Evolutionary conservation across 1,140 invertebrate species (phyloP).

Genomic region (Oryctes rhinoceros): DNA sequence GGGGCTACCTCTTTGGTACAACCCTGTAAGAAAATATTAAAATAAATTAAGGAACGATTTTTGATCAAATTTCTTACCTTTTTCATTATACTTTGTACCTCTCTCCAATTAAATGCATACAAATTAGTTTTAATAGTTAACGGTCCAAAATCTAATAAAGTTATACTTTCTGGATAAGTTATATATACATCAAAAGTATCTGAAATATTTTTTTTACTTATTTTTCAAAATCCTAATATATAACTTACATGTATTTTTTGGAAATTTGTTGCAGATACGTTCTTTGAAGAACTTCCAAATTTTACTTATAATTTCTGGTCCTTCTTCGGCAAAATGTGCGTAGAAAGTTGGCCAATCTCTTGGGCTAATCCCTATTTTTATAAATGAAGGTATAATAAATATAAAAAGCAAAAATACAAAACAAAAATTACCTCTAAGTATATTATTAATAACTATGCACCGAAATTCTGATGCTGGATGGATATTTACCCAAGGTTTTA

Average conservation of each 20-base stretch:
- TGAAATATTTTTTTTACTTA: conserved; percentile 46
- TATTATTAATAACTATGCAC: conserved; percentile 57
- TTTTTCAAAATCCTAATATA: conserved; percentile 22
- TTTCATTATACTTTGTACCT: conserved; percentile 54
- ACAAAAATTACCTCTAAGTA: conserved; percentile 49
- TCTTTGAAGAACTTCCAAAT: conserved; percentile 53
- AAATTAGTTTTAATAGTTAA: conserved; percentile 57
- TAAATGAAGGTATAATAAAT: conserved; percentile 5
- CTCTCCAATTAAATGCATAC: conserved; percentile 57
- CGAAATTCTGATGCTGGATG: conserved; percentile 58
- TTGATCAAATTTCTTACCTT: conserved; percentile 48
- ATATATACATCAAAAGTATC: conserved; percentile 56
- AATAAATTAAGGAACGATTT: not conserved
- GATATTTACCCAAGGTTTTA: conserved; percentile 56
- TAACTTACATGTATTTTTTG: conserved; percentile 51
- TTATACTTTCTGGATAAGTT: conserved; percentile 51
- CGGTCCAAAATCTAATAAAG: conserved; percentile 55
- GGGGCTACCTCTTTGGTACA: conserved; percentile 52
- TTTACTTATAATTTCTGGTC: conserved; percentile 53
- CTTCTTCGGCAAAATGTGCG: conserved; percentile 56
- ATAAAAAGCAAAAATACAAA: conserved; percentile 18
- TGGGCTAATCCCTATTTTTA: conserved; percentile 52
- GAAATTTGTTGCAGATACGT: conserved; percentile 53
- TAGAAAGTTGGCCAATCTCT: conserved; percentile 59
- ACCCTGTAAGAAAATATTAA: conserved; percentile 47